A percentile compares a stretch with the other conserved stretches of the same genome.
These are phyloP conservation scores for Asarcornis scutulata DNA, from an alignment of 2,113 vertebrate species.

Conservation along the genomic window DNA sequence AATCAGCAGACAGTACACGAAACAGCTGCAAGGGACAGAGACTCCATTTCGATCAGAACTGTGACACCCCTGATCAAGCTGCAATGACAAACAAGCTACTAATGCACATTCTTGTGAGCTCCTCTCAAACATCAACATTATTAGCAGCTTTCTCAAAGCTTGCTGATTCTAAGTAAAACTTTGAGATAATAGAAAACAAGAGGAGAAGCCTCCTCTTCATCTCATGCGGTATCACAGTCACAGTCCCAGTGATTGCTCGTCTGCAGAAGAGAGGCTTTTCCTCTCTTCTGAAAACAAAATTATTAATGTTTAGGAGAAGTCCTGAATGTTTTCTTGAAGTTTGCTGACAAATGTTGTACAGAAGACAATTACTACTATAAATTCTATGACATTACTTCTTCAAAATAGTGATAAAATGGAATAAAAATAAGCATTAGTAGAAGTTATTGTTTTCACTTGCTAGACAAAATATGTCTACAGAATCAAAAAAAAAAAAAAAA, in stretches of 20 bases:
- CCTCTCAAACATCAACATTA: not conserved
- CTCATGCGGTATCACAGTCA: not conserved
- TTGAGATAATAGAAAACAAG: not conserved
- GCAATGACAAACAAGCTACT: not conserved
- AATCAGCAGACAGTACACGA: rapidly evolving
- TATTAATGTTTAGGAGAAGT: not conserved
- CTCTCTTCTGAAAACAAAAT: not conserved
- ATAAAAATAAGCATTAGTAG: not conserved
- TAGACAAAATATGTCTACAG: not conserved
- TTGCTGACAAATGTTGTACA: not conserved
- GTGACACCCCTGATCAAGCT: not conserved
- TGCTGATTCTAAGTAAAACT: not conserved
- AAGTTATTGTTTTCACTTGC: not conserved
- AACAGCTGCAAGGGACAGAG: not conserved
- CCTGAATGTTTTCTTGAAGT: not conserved
- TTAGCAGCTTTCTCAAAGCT: not conserved
- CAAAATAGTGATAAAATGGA: not conserved
- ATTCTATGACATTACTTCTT: not conserved
- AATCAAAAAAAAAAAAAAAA: not conserved
- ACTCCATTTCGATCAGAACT: not conserved
- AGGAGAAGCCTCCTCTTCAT: not conserved
- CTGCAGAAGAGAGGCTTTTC: not conserved
- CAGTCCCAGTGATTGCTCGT: not conserved
- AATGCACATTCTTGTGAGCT: not conserved
- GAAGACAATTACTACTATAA: not conserved